Percentiles rank a stretch among this genome's conserved stretches.
phyloP scores from a whole-genome alignment of 2,113 vertebrate genomes.

The Phaethornis superciliosus region DNA sequence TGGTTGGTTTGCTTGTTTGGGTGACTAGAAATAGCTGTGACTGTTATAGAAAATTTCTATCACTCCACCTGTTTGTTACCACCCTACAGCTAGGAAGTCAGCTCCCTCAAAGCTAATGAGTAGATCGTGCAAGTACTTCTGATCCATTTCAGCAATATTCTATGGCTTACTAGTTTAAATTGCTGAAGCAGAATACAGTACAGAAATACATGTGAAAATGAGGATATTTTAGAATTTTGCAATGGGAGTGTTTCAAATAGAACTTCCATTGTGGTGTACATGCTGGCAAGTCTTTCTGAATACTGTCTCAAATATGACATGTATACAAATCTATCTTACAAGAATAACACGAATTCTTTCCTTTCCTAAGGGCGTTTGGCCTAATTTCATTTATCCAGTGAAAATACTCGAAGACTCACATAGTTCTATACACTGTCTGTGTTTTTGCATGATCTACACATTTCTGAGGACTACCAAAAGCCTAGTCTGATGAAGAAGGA shows the following conservation, averaged over 20 bases:
- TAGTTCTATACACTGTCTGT: accelerated
- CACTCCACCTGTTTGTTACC: not conserved
- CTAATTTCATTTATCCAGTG: not conserved
- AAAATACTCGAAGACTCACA: not conserved
- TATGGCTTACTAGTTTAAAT: not conserved
- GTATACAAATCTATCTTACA: not conserved
- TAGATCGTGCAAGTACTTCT: not conserved
- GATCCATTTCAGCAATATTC: not conserved
- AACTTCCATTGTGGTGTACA: not conserved
- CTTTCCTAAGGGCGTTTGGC: not conserved
- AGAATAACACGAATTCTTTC: not conserved
- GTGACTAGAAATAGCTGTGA: not conserved
- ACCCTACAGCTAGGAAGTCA: not conserved
- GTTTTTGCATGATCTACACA: accelerated
- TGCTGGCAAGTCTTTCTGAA: not conserved
- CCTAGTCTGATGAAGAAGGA: not conserved
- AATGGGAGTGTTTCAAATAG: not conserved
- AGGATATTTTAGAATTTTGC: not conserved
- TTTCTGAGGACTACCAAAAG: constrained; percentile 2
- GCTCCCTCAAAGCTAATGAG: not conserved
- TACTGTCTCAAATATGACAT: not conserved
- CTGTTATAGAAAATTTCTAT: not conserved
- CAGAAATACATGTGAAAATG: not conserved
- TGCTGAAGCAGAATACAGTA: not conserved
- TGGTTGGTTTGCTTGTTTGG: not conserved